Evolutionary conservation across 2,113 vertebrate species (phyloP), one percentile per base, ranked within the genome.

Genomic region (Pica pica): DNA sequence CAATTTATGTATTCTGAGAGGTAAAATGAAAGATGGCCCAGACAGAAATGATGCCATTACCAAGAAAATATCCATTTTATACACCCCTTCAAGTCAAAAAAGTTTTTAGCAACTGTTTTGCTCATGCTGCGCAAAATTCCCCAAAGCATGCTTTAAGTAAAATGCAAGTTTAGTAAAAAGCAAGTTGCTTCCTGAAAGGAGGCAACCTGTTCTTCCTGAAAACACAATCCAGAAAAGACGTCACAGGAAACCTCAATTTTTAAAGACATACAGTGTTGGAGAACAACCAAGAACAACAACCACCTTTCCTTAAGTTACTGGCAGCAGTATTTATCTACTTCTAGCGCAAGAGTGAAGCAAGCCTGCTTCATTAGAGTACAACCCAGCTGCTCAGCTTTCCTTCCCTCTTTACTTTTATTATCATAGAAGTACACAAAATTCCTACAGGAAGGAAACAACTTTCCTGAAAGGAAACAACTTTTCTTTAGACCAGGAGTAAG

Each of bases 291-390:
- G 53, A 64, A 77, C 63, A 12, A 77, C 11, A 94, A 44, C 3
- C 23, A 81, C 13, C 14, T 57, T 86, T 77, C 19, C 20, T 65
- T 35, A 57, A 39, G 33, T 35, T 53, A 39, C 28, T 55, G 24
- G 69, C 18, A 57, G 13, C 20, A 74, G 49, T 46, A 70, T 47
- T 44, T 52, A 31, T 39, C 30, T 59, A 7, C 41, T 90, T 87
- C 65, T 61, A 64, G 12, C 19, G 86, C 23, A n/a, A 74, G 46
- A 81, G 23, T 68, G 11, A 39, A 52, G 21, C 0, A 1, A 79
- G 0, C 3, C 28, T 80, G 3, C 5, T 65, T 80, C 37, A 77
- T 49, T 46, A 50, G 16, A 63, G 15, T n/a, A 63, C 0, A 0
- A n/a, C 13, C 13, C 14, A 42, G 35, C 5, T 67, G 8, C 31